phyloP scores from a whole-genome alignment of 92 coral and sea anemone species.

The Hydrozoanthus gracilis region DNA sequence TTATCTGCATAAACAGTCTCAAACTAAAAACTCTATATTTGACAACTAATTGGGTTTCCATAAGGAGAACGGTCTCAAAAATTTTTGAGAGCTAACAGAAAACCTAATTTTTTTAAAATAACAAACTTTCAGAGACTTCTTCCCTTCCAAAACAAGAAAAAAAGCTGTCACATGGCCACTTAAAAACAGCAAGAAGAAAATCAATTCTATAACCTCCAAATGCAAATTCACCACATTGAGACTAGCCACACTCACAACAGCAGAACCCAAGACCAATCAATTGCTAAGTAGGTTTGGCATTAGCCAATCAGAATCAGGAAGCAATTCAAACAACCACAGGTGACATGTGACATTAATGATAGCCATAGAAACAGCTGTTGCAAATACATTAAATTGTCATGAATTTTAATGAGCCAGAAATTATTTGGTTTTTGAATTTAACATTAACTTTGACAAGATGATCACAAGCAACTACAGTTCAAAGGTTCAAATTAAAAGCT shows the following conservation, averaged over 20 bases:
- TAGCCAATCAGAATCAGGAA: constrained; percentile 76
- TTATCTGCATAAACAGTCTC: constrained; percentile 57
- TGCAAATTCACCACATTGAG: constrained; percentile 76
- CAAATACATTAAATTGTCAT: constrained; percentile 44
- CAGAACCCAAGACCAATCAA: constrained; percentile 67
- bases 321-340: constrained; percentile 65
- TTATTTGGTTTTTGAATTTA: constrained; percentile 75
- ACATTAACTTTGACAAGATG: constrained; percentile 20
- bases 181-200: constrained; percentile 45
- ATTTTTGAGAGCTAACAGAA: neutral
- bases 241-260: constrained; percentile 69
- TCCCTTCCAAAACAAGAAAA: constrained; percentile 16
- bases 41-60: constrained; percentile 59
- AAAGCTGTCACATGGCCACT: constrained; percentile 79
- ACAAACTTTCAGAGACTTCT: neutral
- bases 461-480: neutral
- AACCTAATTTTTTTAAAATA: neutral
- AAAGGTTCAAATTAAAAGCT: neutral
- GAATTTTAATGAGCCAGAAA: constrained; percentile 72
- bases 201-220: constrained; percentile 55
- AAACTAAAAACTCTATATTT: constrained; percentile 48
- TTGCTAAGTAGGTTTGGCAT: constrained; percentile 27
- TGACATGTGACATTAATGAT: constrained; percentile 72
- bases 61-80: constrained; percentile 30
- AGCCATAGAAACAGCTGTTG: constrained; percentile 84